Evolutionary conservation across 1,140 invertebrate genomes (phyloP).

Genomic region (Cydia fagiglandana): DNA sequence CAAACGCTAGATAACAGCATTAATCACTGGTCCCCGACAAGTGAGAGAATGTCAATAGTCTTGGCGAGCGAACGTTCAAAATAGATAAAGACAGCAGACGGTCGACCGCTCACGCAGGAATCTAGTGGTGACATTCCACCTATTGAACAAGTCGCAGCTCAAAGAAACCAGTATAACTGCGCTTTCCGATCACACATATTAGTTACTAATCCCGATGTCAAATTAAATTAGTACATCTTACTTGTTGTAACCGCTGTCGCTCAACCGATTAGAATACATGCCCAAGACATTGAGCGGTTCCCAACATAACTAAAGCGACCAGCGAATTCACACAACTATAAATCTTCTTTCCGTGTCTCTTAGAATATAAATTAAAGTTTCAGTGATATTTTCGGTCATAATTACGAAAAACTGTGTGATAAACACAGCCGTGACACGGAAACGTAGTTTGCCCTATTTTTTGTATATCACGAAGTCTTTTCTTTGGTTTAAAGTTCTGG

Average conservation of each 20-base stretch:
- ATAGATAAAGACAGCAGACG: conserved; percentile 19
- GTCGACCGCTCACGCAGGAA: conserved; percentile 16
- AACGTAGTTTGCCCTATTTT: not conserved
- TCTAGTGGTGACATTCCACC: not conserved
- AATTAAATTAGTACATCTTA: not conserved
- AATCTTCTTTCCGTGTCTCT: conserved; percentile 18
- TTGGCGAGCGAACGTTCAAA: conserved; percentile 20
- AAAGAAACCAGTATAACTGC: not conserved
- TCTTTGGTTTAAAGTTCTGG: too few species aligned
- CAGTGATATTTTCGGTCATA: conserved; percentile 31
- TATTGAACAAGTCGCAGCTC: not conserved
- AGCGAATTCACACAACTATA: conserved; percentile 27
- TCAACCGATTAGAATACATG: not conserved
- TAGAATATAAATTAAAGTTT: conserved; percentile 8
- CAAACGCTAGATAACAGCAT: conserved; percentile 6
- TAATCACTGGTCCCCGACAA: conserved; percentile 15
- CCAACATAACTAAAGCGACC: conserved; percentile 11
- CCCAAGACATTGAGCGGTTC: conserved; percentile 22
- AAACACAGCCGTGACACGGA: not conserved
- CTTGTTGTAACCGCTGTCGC: not conserved
- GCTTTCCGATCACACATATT: too few species aligned
- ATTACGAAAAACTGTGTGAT: conserved; percentile 11
- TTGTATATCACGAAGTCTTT: too few species aligned
- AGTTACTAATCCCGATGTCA: not conserved
- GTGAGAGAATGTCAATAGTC: conserved; percentile 22